phyloP scores from a whole-genome alignment of 2,113 vertebrate species.

The Scalopus aquaticus region DNA sequence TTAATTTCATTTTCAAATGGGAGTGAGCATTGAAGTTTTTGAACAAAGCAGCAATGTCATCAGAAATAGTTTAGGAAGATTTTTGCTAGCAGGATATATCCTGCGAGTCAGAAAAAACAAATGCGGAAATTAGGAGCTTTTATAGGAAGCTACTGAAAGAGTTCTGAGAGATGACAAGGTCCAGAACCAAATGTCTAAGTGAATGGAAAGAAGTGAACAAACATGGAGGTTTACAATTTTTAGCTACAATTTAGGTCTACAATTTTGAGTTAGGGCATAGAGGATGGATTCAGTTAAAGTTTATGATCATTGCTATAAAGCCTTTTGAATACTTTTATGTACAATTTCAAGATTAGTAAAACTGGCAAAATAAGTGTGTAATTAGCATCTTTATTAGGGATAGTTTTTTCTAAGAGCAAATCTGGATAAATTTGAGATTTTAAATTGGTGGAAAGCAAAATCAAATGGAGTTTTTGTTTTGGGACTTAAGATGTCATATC shows the following conservation, averaged over 20 bases:
- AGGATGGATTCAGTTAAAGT: neutral
- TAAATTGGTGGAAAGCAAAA: no score
- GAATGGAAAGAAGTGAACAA: conserved; percentile 1
- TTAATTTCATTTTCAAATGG: neutral
- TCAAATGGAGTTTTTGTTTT: no score
- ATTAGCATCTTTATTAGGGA: neutral
- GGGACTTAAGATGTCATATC: neutral
- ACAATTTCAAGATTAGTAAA: neutral
- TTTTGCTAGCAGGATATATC: neutral
- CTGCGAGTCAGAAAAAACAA: neutral
- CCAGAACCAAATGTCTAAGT: neutral
- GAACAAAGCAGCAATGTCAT: neutral
- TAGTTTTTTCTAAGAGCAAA: neutral
- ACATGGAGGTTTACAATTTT: no score
- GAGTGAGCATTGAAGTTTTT: neutral
- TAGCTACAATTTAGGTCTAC: no score
- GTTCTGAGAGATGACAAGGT: neutral
- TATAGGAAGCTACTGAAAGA: neutral
- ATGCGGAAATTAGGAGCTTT: neutral
- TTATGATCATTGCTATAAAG: neutral
- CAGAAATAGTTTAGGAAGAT: neutral
- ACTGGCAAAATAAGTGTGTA: neutral
- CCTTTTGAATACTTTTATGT: neutral
- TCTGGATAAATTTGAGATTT: no score
- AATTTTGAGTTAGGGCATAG: neutral